Conservation (phyloP, 2,888 invertebrate genomes). For the Drosophila percnosoma region DNA sequence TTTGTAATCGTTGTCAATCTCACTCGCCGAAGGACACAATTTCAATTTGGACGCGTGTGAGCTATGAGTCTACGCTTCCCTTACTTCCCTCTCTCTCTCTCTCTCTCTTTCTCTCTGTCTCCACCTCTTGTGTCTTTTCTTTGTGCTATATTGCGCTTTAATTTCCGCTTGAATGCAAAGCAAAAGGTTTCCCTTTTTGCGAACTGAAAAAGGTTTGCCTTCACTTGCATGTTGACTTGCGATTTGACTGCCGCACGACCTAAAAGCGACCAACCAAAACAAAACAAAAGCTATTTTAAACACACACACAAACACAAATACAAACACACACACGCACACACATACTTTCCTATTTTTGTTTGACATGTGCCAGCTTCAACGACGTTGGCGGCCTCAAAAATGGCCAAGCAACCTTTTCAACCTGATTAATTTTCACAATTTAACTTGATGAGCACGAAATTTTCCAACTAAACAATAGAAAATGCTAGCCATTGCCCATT, state of each 20-base stretch:
- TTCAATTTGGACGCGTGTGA: constrained; percentile 62
- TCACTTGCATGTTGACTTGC: constrained; percentile 70
- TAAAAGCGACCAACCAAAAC: constrained; percentile 52
- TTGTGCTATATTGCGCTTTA: constrained; percentile 56
- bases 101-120: constrained; percentile 1
- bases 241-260: constrained; percentile 47
- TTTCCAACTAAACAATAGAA: constrained; percentile 53
- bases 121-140: not conserved
- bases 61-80: constrained; percentile 26
- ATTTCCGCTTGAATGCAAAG: constrained; percentile 80
- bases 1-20: constrained; percentile 46
- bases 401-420: constrained; percentile 69
- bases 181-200: constrained; percentile 62
- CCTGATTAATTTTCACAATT: constrained; percentile 82
- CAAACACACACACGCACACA: not conserved
- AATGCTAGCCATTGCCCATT: constrained; percentile 18
- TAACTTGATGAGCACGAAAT: constrained; percentile 69
- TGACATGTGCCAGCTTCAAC: constrained; percentile 40
- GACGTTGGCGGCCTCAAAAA: constrained; percentile 17
- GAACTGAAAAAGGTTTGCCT: constrained; percentile 49
- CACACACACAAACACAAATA: not conserved
- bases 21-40: constrained; percentile 65
- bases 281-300: constrained; percentile 53
- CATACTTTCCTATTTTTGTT: constrained; percentile 7
- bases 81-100: constrained; percentile 1